phyloP scores from a whole-genome alignment of 2,797 vertebrate species.

The Masticophis lateralis region DNA sequence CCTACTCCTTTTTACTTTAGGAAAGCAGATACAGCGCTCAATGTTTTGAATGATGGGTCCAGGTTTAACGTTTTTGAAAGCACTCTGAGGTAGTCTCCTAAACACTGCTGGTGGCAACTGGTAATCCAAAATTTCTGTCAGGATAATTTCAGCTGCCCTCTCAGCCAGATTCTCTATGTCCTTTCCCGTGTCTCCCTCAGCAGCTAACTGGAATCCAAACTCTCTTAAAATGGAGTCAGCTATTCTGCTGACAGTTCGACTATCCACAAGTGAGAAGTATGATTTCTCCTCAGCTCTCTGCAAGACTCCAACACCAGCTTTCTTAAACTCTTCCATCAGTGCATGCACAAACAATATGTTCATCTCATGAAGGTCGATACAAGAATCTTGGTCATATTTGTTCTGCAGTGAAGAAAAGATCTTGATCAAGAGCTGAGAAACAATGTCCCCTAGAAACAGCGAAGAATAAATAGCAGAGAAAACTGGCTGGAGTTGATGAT shows the following conservation, averaged over 20 bases:
- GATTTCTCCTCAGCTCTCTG: not conserved
- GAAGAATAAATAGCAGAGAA: slow-evolving; percentile 46
- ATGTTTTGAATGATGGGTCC: not conserved
- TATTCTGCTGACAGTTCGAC: not conserved
- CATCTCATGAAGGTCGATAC: not conserved
- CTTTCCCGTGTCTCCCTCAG: slow-evolving; percentile 14
- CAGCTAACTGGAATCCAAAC: slow-evolving; percentile 38
- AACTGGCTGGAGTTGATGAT: not conserved
- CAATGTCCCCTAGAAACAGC: slow-evolving; percentile 55
- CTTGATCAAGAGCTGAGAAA: slow-evolving; percentile 40
- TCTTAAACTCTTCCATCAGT: slow-evolving; percentile 3
- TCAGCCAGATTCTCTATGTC: not conserved
- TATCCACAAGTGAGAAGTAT: not conserved
- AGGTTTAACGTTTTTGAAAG: not conserved
- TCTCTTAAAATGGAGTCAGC: slow-evolving; percentile 8
- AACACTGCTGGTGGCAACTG: slow-evolving; percentile 41
- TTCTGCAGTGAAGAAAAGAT: slow-evolving; percentile 42
- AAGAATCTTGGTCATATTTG: not conserved
- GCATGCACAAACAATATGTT: slow-evolving; percentile 5
- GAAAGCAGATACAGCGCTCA: not conserved
- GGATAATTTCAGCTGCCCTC: slow-evolving; percentile 41
- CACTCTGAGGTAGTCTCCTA: not conserved
- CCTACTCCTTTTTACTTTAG: not conserved
- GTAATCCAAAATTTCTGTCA: slow-evolving; percentile 53
- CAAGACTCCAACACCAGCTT: not conserved